Base-by-base conservation (phyloP, 1,140 invertebrate genomes). In the Euwallacea fornicatus region DNA sequence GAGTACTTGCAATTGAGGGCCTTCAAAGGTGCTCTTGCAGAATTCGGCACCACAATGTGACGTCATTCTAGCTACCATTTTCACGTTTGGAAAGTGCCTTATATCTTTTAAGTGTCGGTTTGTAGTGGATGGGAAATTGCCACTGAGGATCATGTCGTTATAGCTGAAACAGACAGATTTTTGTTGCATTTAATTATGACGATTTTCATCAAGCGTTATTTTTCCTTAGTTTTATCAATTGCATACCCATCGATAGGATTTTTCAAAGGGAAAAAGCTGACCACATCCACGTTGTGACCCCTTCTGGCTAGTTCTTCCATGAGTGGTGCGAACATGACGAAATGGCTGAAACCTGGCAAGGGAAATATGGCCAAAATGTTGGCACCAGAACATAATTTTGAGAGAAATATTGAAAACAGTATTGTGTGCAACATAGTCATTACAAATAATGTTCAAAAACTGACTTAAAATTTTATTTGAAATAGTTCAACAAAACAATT, bases 281-380 rank as follows among this genome's bases (percentile, higher is more conserved):
- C 78, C 10, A 92, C 86, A 0, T 90, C 91, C 8, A 93, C 72
- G 9, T 90, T 81, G 74, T 93, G 89, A 33, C 89, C 90, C 11
- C 86, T 84, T 65, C 80, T 82, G 0, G 86, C 85, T 43, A 93
- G 77, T 66, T 87, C 88, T 41, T 85, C 84, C 2, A 92, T 80
- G 2, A 93, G 76, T 0, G 86, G 85, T 58, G 87, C 82, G 74
- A 88, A 89, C 21, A 90, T 87, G 15, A 86, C 7, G 66, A 71
- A 70, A 66, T 75, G 70, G 71, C 73, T 73, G 50, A 73, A 73
- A 6, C 65, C 69, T 2, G 65, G 71, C 8, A 74, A 44, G 11
- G 75, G 74, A 60, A 77, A 74, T 8, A 78, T 65, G 7, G 72
- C 77, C 16, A 78, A 63, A 62, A 78, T 77, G 59, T 72, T 72